Evolutionary conservation across 2,113 vertebrate genomes (phyloP).

Genomic region (Redunca redunca): DNA sequence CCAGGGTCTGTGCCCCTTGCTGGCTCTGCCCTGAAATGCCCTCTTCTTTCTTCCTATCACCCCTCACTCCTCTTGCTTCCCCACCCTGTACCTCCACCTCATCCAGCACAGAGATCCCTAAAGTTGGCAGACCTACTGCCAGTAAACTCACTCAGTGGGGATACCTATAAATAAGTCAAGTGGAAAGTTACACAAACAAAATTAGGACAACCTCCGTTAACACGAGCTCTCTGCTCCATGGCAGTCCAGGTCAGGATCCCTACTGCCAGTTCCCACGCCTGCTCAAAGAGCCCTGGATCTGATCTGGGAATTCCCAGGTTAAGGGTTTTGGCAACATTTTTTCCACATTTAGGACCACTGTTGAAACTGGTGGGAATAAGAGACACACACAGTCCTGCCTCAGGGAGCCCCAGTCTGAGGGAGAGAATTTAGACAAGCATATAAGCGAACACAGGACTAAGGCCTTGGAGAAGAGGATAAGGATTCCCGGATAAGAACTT

Average conservation of each 20-base stretch:
- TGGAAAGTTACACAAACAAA: background rate
- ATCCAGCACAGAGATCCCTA: background rate
- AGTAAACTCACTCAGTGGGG: background rate
- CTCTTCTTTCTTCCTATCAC: background rate
- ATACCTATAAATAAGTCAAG: slow-evolving; percentile 6
- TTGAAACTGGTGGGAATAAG: background rate
- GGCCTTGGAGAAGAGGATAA: background rate
- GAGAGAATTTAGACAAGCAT: background rate
- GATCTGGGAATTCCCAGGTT: too few relatives aligned
- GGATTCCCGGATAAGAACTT: background rate
- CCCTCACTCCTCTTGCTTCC: background rate
- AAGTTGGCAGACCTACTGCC: background rate
- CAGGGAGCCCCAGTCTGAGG: background rate
- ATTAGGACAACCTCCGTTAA: background rate
- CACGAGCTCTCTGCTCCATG: background rate
- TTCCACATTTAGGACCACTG: background rate
- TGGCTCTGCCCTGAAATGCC: too few relatives aligned
- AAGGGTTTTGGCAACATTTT: background rate
- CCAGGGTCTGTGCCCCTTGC: too few relatives aligned
- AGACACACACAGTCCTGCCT: background rate
- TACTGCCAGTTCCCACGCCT: background rate
- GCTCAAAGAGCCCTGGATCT: too few relatives aligned
- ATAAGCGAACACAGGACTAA: background rate
- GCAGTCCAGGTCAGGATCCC: background rate
- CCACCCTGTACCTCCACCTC: background rate